A percentile compares a stretch with the other conserved stretches of the same genome.
phyloP scores from a whole-genome alignment of 1,140 invertebrate species.

The Frieseomelitta varia region DNA sequence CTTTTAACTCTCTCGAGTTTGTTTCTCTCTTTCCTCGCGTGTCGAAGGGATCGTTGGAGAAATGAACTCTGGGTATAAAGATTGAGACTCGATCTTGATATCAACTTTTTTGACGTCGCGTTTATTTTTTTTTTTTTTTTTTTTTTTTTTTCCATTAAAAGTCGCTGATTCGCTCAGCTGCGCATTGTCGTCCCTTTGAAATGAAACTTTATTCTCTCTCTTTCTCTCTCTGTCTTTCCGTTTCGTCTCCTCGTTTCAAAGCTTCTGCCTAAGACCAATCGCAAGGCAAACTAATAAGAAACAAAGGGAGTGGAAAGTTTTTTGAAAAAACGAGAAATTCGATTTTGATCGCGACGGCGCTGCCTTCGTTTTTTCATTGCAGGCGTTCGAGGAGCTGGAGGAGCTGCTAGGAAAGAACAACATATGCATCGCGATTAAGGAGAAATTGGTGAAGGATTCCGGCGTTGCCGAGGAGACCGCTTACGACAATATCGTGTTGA shows the following conservation, averaged over 20 bases:
- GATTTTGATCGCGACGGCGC: conserved; percentile 5
- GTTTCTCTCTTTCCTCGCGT: no score
- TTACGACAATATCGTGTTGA: conserved; percentile 94
- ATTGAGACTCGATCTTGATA: no score
- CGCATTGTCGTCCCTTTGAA: not conserved
- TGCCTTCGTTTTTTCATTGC: conserved; percentile 70
- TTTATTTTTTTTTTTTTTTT: conserved; percentile 11
- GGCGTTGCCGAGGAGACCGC: conserved; percentile 93
- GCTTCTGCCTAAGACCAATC: not conserved
- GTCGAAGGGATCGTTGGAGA: not conserved
- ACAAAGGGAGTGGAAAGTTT: not conserved
- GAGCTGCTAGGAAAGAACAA: conserved; percentile 89
- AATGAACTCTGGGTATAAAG: no score
- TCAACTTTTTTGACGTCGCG: not conserved
- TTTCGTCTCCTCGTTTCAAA: not conserved
- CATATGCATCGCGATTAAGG: conserved; percentile 96
- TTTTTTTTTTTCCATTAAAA: conserved; percentile 41
- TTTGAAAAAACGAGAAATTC: not conserved
- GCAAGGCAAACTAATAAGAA: conserved; percentile 1
- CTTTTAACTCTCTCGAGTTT: no score
- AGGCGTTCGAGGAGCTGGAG: conserved; percentile 97
- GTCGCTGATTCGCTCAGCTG: not conserved
- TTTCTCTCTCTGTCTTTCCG: not conserved
- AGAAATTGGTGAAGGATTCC: conserved; percentile 97
- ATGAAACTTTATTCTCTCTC: not conserved